Evolutionary conservation across 2,113 vertebrate species (phyloP), one percentile per base, ranked within the genome.

Genomic region (Balaeniceps rex): DNA sequence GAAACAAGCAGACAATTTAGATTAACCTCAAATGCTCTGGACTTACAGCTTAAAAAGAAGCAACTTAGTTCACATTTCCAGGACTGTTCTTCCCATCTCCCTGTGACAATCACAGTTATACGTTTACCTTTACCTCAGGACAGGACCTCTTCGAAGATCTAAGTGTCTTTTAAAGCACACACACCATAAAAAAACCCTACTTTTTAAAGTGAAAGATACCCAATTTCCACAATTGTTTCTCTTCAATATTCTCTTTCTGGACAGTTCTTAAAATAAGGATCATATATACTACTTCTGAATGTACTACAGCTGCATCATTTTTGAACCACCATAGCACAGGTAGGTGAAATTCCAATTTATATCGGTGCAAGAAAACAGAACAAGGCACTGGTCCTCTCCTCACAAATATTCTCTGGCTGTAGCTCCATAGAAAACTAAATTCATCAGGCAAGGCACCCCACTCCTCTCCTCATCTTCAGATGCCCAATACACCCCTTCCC

Each of bases 171-270:
- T 34, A 61, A 60, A 64, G 40, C 19, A 87, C 25, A 44, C 26
- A 68, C 3, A 1, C 10, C 12, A 81, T 22, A 74, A 42, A 17
- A 40, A 15, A 4, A 1, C 0, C 5, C 16, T 49, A 29, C 9
- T n/a, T 85, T 61, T 81, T 12, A 1, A 65, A 84, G 44, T 11
- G 1, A 72, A 38, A 80, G 78, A 61, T 4, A 79, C 2, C 21
- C 4, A 8, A 19, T 61, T 88, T 52, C 13, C 33, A 52, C 4
- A 42, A 29, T 31, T 1, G 3, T 25, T 51, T 75, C 6, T 71
- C 76, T 29, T 29, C 40, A 0, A 69, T 55, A 84, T 18, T 72
- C 60, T 69, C 36, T 24, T 78, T 65, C 69, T 52, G 17, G 7
- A 46, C 15, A 87, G 44, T 33, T 65, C n/a, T 64, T 51, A 69